Evolutionary conservation across 2,113 vertebrate species (phyloP).

Genomic region (Australoheros scitulus): DNA sequence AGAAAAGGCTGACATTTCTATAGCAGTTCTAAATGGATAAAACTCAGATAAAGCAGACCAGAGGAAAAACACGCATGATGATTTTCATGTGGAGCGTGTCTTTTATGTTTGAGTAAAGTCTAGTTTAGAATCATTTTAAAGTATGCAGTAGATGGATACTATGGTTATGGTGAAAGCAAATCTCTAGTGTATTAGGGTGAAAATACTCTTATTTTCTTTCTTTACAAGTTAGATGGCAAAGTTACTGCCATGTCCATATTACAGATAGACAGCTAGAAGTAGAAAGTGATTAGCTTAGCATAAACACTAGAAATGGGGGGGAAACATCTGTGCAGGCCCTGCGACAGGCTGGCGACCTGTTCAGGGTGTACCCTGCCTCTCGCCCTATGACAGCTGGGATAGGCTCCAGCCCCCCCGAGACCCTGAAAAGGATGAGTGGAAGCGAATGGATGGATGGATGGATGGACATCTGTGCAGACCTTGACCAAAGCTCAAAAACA

Average conservation of each 20-base stretch:
- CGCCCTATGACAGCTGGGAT: too few relatives aligned
- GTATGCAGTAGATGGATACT: too few relatives aligned
- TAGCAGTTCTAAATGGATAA: not conserved
- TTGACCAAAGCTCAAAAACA: not conserved
- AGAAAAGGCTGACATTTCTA: too few relatives aligned
- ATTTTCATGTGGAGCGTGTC: not conserved
- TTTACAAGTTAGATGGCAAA: accelerated
- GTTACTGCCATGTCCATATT: not conserved
- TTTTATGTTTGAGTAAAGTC: not conserved
- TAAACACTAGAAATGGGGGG: not conserved
- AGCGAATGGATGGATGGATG: too few relatives aligned
- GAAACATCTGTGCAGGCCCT: not conserved
- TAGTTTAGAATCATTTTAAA: not conserved
- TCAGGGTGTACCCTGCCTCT: too few relatives aligned
- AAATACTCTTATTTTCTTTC: not conserved
- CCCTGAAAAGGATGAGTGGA: too few relatives aligned
- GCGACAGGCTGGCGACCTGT: too few relatives aligned
- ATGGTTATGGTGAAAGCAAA: not conserved
- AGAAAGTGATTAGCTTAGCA: not conserved
- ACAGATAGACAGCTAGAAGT: not conserved
- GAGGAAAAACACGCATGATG: not conserved
- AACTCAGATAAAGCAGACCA: not conserved
- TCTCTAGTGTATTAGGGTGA: not conserved
- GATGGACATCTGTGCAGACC: not conserved
- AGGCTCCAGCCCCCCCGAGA: too few relatives aligned